These are phyloP conservation scores for Drosophila ficusphila DNA, from an alignment of 1,140 invertebrate species.

Conservation along the genomic window DNA sequence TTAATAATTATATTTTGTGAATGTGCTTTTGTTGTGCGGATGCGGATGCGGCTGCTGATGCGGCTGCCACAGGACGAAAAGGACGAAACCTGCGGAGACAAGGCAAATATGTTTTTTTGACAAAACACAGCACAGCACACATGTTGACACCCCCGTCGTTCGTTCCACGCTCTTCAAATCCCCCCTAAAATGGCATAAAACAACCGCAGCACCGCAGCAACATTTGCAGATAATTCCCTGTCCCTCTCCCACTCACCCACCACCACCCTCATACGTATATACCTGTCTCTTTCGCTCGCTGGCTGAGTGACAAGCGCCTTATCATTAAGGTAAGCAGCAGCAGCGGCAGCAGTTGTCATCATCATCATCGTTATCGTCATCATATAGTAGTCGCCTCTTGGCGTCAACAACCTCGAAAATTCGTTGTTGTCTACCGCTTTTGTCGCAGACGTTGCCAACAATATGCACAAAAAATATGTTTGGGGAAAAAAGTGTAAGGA, in stretches of 20 bases:
- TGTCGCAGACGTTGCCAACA: conserved; percentile 73
- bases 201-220: conserved; percentile 79
- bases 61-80: conserved; percentile 17
- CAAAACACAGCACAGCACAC: conserved; percentile 78
- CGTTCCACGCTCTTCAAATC: conserved; percentile 1
- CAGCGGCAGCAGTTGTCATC: conserved; percentile 69
- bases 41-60: conserved; percentile 15
- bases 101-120: conserved; percentile 81
- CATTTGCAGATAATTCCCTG: conserved; percentile 65
- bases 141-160: conserved; percentile 56
- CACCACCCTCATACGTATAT: neutral
- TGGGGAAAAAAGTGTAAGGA: neutral
- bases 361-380: conserved; percentile 56
- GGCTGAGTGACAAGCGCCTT: conserved; percentile 79
- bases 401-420: conserved; percentile 78
- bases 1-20: conserved; percentile 82
- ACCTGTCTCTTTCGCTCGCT: conserved; percentile 33
- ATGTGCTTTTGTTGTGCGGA: conserved; percentile 63
- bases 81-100: conserved; percentile 42
- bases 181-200: conserved; percentile 74
- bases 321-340: conserved; percentile 81
- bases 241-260: too few relatives aligned
- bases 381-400: conserved; percentile 28
- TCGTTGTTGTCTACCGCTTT: conserved; percentile 54
- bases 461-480: conserved; percentile 11